Evolutionary conservation across 2,113 vertebrate genomes (phyloP), one percentile per base, ranked within the genome.

Genomic region (Smithornis capensis): DNA sequence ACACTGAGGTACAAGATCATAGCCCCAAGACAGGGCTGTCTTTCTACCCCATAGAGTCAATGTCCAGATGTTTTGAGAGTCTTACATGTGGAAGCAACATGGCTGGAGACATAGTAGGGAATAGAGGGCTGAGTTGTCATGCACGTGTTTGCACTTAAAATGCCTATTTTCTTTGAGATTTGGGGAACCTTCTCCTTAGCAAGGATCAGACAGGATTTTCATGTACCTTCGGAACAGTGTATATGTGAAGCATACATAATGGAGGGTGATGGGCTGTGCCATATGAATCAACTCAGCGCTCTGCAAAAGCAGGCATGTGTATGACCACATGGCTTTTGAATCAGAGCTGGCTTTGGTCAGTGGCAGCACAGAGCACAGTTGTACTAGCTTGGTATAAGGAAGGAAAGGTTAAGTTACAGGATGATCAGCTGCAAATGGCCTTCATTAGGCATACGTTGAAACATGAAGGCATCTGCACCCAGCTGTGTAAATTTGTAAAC

Each of bases 401-500:
- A 15, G 14, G 45, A 45, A 29, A n/a, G 9, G 0, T 14, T 40
- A 18, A 52, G 6, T 31, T 9, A 16, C 12, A 40, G 47, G 23
- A 19, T n/a, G 33, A 12, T 12, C 40, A 19, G 25, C 52, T 57
- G 29, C 12, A 19, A 67, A 47, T 11, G 16, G 24, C 35, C 27
- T 59, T 24, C 5, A 0, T 13, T 22, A 49, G 53, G 56, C 27
- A 15, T 45, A 6, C 44, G 24, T 31, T 27, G 33, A 23, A 24
- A 37, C 14, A 1, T 14, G 19, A 79, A 73, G 40, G 14, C 4
- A 0, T 33, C 79, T 76, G 27, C n/a, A 52, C 7, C 8, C 6
- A 2, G 1, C 53, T 73, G 12, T 31, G 56, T 0, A 0, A 6
- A 25, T 6, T 11, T 23, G 18, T 6, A 40, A 40, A 40, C 40